Percentiles rank a stretch among this genome's conserved stretches.
Evolutionary conservation across 2,888 invertebrate species (phyloP).

Genomic region (Hybos culiciformis): DNA sequence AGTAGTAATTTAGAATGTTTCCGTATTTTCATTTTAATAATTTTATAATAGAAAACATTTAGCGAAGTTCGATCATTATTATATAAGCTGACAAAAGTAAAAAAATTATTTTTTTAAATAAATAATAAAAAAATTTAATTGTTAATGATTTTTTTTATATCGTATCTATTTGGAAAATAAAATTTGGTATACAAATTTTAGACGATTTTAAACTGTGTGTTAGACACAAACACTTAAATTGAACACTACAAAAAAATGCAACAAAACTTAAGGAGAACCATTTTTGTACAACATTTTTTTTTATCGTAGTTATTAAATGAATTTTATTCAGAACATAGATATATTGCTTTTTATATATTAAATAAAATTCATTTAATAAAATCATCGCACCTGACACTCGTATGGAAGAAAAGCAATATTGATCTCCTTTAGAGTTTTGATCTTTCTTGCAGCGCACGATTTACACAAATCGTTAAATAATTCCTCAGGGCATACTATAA

Average conservation of each 20-base stretch:
- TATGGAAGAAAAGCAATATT: slow-evolving; percentile 98
- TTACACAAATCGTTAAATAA: slow-evolving; percentile 95
- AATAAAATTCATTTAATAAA: not conserved
- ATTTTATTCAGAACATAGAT: not conserved
- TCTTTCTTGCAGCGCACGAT: slow-evolving; percentile 84
- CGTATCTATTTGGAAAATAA: slow-evolving; percentile 1
- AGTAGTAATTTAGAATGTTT: too few relatives aligned
- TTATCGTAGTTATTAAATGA: slow-evolving; percentile 2
- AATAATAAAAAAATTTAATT: too few relatives aligned
- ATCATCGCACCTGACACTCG: slow-evolving; percentile 73
- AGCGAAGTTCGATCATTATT: too few relatives aligned
- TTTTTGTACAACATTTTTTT: slow-evolving; percentile 6
- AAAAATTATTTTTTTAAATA: too few relatives aligned
- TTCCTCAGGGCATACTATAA: slow-evolving; percentile 85
- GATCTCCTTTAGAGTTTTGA: slow-evolving; percentile 96
- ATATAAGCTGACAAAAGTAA: too few relatives aligned
- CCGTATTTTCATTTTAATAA: too few relatives aligned
- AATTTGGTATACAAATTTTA: slow-evolving; percentile 13
- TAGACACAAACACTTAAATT: slow-evolving; percentile 33
- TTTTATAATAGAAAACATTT: too few relatives aligned
- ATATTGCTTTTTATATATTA: not conserved
- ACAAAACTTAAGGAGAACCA: slow-evolving; percentile 35
- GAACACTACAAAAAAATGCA: slow-evolving; percentile 36
- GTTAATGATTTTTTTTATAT: not conserved
- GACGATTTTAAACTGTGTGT: slow-evolving; percentile 6